Percentiles rank a stretch among this genome's conserved stretches.
Evolutionary conservation across 2,113 vertebrate genomes (phyloP).

Genomic region (Falcunculus frontatus): DNA sequence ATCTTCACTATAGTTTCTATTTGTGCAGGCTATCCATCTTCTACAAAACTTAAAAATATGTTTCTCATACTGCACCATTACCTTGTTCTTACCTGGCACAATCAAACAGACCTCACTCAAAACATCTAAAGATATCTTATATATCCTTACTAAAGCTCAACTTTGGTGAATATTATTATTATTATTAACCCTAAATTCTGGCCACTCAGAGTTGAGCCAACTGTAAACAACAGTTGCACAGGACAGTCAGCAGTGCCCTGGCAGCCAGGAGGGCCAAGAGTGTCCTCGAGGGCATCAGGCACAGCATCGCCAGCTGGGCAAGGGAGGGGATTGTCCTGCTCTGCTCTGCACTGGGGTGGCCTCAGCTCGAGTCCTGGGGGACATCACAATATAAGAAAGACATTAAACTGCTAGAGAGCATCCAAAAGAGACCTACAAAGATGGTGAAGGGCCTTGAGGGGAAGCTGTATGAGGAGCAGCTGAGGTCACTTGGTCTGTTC

Average conservation of each 20-base stretch:
- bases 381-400: background rate
- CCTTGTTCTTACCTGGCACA: background rate
- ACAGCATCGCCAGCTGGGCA: background rate
- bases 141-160: background rate
- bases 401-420: fast-evolving
- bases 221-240: background rate
- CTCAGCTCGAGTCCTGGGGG: background rate
- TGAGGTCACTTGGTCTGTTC: background rate
- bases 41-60: background rate
- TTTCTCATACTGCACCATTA: background rate
- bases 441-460: background rate
- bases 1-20: background rate
- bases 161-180: background rate
- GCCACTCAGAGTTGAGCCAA: background rate
- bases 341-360: background rate
- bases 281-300: no score
- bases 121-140: background rate
- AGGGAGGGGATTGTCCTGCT: background rate
- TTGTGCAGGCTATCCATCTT: background rate
- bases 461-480: fast-evolving
- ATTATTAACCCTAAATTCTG: background rate
- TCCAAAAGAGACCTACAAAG: background rate
- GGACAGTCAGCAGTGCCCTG: background rate
- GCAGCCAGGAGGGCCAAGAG: background rate
- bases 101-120: background rate